phyloP scores from a whole-genome alignment of 2,888 invertebrate species.

The Lagria hirta region DNA sequence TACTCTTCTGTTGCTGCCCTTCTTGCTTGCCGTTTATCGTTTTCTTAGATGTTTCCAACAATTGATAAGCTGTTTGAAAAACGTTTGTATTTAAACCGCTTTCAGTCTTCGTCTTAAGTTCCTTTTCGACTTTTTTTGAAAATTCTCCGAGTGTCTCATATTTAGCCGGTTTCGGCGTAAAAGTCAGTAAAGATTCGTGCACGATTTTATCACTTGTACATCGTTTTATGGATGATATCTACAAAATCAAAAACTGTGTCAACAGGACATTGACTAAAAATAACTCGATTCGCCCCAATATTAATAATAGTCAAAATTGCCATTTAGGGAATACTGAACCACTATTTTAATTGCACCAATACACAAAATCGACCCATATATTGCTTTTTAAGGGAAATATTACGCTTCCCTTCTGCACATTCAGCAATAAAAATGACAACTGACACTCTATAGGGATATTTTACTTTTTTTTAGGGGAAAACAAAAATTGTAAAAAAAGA shows the following conservation, averaged over 20 bases:
- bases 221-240: slow-evolving; percentile 67
- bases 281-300: slow-evolving; percentile 20
- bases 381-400: too few relatives aligned
- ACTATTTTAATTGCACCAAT: too few relatives aligned
- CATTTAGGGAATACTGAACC: too few relatives aligned
- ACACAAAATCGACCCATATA: too few relatives aligned
- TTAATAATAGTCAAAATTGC: slow-evolving; percentile 8
- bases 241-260: slow-evolving; percentile 39
- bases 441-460: too few relatives aligned
- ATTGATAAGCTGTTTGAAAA: slow-evolving; percentile 36
- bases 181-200: slow-evolving; percentile 59
- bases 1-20: slow-evolving; percentile 3
- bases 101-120: slow-evolving; percentile 32
- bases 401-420: too few relatives aligned
- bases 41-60: slow-evolving; percentile 23
- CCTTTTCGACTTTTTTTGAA: slow-evolving; percentile 52
- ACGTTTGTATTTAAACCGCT: slow-evolving; percentile 17
- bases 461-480: too few relatives aligned
- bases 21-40: too few relatives aligned
- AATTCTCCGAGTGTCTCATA: slow-evolving; percentile 57
- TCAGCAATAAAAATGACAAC: too few relatives aligned
- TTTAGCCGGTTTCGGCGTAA: slow-evolving; percentile 57
- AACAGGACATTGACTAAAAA: slow-evolving; percentile 36
- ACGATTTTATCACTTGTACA: slow-evolving; percentile 55
- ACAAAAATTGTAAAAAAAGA: too few relatives aligned